These are phyloP conservation scores for Eclectus roratus DNA, from an alignment of 2,113 vertebrate species.

Conservation along the genomic window DNA sequence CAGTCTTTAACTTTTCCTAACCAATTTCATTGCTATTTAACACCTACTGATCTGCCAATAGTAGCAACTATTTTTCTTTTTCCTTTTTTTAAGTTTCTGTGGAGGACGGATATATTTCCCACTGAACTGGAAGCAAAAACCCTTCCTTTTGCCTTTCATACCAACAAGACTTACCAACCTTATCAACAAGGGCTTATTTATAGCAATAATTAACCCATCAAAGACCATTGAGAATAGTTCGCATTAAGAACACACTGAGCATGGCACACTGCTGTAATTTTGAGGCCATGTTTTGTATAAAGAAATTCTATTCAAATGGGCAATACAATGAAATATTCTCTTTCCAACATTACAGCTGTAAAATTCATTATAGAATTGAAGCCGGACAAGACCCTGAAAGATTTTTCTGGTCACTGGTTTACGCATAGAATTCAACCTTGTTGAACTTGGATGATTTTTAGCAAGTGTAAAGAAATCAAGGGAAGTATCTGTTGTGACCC, in stretches of 20 bases:
- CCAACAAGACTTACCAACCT: background rate
- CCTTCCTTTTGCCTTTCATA: background rate
- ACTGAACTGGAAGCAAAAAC: background rate
- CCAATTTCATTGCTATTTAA: background rate
- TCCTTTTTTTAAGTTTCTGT: background rate
- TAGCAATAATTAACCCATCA: background rate
- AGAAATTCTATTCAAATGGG: background rate
- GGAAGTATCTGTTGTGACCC: background rate
- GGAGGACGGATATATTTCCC: background rate
- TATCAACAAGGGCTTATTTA: background rate
- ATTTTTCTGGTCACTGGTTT: background rate
- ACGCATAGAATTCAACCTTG: rapidly evolving
- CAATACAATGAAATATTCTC: background rate
- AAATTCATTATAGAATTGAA: background rate
- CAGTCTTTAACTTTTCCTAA: background rate
- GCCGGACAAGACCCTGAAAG: background rate
- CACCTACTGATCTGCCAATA: background rate
- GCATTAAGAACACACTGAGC: background rate
- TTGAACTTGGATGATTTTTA: background rate
- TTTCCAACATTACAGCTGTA: background rate
- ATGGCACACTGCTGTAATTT: background rate
- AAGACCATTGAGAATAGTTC: background rate
- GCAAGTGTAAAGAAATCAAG: background rate
- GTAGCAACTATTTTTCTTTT: background rate
- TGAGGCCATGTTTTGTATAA: background rate